These are phyloP conservation scores for Halcyon chelicuti DNA, from an alignment of 2,797 vertebrate genomes.

Conservation along the genomic window DNA sequence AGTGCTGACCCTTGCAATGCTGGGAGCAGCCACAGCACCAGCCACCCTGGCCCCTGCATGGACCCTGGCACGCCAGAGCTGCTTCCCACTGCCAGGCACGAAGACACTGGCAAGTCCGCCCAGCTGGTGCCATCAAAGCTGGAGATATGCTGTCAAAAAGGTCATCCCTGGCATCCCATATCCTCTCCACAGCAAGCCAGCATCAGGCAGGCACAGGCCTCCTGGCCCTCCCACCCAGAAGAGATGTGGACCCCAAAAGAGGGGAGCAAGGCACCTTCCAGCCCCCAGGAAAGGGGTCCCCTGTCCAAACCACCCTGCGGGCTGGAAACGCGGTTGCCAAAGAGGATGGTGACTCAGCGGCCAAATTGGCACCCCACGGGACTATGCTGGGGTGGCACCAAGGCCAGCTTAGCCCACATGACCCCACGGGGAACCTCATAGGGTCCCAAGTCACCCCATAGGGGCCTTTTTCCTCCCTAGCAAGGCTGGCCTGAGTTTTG, in stretches of 20 bases:
- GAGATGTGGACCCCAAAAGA: not conserved
- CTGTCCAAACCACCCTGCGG: not conserved
- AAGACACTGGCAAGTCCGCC: not conserved
- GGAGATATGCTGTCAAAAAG: not conserved
- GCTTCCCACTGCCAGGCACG: not conserved
- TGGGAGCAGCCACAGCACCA: not conserved
- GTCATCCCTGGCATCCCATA: fast-evolving
- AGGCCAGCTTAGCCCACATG: not conserved
- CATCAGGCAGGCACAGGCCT: not conserved
- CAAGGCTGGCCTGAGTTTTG: not conserved
- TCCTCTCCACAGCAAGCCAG: not conserved
- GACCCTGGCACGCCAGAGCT: fast-evolving
- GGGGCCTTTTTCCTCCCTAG: not conserved
- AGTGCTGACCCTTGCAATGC: conserved; percentile 56
- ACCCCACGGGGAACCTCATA: not conserved
- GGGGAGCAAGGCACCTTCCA: not conserved
- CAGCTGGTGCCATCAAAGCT: fast-evolving
- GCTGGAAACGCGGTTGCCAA: not conserved
- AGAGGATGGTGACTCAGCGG: conserved; percentile 8
- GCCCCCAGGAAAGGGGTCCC: not conserved
- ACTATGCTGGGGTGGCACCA: not conserved
- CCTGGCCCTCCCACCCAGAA: not conserved
- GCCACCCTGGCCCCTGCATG: fast-evolving
- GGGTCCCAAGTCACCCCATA: not conserved
- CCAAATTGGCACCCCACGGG: fast-evolving